Base-by-base conservation (phyloP, 2,113 vertebrate species). In the Taxidea taxus region DNA sequence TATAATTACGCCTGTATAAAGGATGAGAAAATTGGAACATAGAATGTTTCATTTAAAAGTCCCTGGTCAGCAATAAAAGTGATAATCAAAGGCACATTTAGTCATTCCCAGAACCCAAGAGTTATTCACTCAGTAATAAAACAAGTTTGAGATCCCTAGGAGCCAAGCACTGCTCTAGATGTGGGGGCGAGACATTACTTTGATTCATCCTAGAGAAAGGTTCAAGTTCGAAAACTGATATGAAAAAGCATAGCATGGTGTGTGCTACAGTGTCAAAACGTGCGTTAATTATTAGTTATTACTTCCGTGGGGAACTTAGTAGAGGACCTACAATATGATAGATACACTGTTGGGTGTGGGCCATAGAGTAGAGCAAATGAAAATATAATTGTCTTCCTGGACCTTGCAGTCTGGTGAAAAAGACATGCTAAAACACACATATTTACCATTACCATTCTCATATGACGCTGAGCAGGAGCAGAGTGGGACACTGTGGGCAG, bases 401-500 rank as follows among this genome's bases (percentile, higher is more conserved):
- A 49, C 20, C 44, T 25, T n/a, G 15, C 12, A 77, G 27, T 44
- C 20, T 89, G n/a, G 12, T 47, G 27, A 16, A 44, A 54, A 91
- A 68, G 29, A 51, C 23, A 29, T 0, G 1, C 23, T 21, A 49
- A 39, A 39, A 42, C 21, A 47, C 20, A 49, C 9, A 34, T 23
- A 47, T 16, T 58, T 23, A 12, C n/a, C 34, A 14, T 72, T 21
- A n/a, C 39, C 5, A n/a, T 34, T 16, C 6, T 56, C 25, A 20
- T 3, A 14, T 15, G 9, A 0, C 9, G 14, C 7, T 14, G 21
- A 39, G 7, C 34, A 25, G 34, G 14, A 51, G 44, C 9, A 37
- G n/a, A 2, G 4, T 2, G 21, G 29, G 54, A 13, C 27, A 1
- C 4, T 1, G 29, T 25, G 13, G 6, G 15, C 12, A 44, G 6